These are phyloP conservation scores for Dasyornis broadbenti DNA, from an alignment of 2,113 vertebrate genomes.

Conservation along the genomic window DNA sequence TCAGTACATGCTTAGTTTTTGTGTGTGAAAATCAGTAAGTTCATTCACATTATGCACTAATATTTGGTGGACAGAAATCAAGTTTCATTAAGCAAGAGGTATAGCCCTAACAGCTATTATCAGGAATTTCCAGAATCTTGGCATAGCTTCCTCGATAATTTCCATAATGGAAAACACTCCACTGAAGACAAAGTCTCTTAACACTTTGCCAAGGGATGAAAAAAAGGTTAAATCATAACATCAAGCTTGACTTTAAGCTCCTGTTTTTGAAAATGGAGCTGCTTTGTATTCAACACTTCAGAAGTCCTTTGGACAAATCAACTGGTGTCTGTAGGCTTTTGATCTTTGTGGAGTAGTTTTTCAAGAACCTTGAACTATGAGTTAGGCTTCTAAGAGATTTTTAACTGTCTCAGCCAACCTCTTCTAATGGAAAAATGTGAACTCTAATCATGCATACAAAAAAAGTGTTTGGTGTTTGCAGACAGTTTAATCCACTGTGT, in stretches of 20 bases:
- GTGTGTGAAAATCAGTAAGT: background rate
- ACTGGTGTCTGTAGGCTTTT: background rate
- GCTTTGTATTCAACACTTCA: background rate
- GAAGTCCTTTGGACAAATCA: background rate
- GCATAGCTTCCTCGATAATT: background rate
- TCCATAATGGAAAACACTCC: background rate
- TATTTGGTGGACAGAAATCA: background rate
- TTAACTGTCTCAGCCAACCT: background rate
- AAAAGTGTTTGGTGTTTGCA: background rate
- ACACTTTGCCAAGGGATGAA: background rate
- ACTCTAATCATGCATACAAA: background rate
- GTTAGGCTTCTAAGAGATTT: background rate
- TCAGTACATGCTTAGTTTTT: background rate
- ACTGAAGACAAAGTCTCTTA: background rate
- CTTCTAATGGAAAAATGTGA: background rate
- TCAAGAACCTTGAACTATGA: background rate
- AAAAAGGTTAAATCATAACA: background rate
- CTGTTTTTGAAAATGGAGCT: background rate
- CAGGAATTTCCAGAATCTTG: background rate
- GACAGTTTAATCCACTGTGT: background rate
- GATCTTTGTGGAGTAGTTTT: background rate
- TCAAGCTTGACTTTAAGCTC: background rate
- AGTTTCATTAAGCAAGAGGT: background rate
- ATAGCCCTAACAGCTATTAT: background rate
- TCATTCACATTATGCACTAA: background rate